Base-by-base conservation (phyloP, 2,113 vertebrate species). In the Myxocyprinus asiaticus region DNA sequence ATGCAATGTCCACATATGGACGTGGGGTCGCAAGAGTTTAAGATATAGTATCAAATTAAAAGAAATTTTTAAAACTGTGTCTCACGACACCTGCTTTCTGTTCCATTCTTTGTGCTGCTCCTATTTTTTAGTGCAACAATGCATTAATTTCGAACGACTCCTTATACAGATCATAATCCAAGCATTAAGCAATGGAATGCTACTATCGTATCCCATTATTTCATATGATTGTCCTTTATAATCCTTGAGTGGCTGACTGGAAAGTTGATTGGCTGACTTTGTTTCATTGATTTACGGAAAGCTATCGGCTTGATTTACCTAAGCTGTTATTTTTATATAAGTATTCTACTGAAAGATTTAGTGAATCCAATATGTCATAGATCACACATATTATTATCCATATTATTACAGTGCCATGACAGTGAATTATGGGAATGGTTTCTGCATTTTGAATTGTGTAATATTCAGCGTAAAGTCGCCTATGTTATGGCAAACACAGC, bases 231-330 rank as follows among this genome's bases (percentile, higher is more conserved):
- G 68, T 70, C 51, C 7, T 70, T 33, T 42, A n/a, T 56, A 22
- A 3, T 70, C 68, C 68, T 33, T 33, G 22, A 33, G 22, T 33
- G 22, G 22, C 22, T 33, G 22, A 33, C 3, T 70, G 47, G 75
- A 83, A 58, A 85, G 79, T 22, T 58, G 72, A 76, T 42, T 50
- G 61, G 6, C 59, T 70, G 74, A 56, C 70, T 71, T 47, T 53
- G 9, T 48, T 53, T 44, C 5, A 17, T 77, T 73, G 77, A 14
- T 87, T 84, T 70, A 50, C n/a, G 55, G 0, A 58, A 58, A 58
- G 55, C 55, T n/a, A 58, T 74, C 7, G 4, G 7, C 58, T 50
- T 74, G 56, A 74, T 74, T 74, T 74, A 62, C 58, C 44, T 62
- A 15, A 8, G 17, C 9, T 50, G 45, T 59, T 33, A 7, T 50